Base-by-base conservation (phyloP, 2,888 invertebrate genomes). In the Ophioninae sp. region DNA sequence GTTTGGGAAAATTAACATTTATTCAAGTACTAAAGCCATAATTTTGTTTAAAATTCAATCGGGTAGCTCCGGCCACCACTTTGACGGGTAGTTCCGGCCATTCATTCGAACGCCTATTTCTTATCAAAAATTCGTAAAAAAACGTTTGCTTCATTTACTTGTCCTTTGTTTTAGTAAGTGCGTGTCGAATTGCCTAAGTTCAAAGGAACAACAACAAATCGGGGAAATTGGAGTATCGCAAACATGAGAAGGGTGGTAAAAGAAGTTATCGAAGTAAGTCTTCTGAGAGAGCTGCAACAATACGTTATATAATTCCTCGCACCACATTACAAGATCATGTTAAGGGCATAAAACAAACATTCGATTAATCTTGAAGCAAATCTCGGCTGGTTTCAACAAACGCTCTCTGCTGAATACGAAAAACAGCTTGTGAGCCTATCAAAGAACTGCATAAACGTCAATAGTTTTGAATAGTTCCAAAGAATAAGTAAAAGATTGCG, bases 321-420 rank as follows among this genome's bases (percentile, higher is more conserved):
- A 39, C 39, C 39, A 39, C 39, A 39, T 7, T 39, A 64, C 64
- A 64, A 30, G 30, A 30, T 8, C 64, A 37, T 64, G 37, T 64
- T 8, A 64, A 64, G 37, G 64, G 30, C 37, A 64, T 64, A 64
- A 62, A 62, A 1, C 62, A 62, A 62, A 10, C 62, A 21, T 21
- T 62, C 62, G 62, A 62, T 62, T 62, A 62, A 23, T 62, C 62
- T 23, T 21, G 62, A 62, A 10, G 23, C 62, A 62, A 62, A 62
- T 23, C 62, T 62, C 62, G 62, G 30, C 21, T 23, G 62, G 23
- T 62, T 62, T 62, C 3, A 62, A 23, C 62, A 62, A 62, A 62
- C 21, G 23, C 23, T 62, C 62, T 23, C 62, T 62, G 62, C 62
- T 6, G 62, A 62, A 62, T 62, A 23, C 21, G 62, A 62, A 62